Evolutionary conservation across 53 echinoderm and acorn worm species (phyloP), one percentile per base, ranked within the genome.

Genomic region (Holothuria leucospilota): DNA sequence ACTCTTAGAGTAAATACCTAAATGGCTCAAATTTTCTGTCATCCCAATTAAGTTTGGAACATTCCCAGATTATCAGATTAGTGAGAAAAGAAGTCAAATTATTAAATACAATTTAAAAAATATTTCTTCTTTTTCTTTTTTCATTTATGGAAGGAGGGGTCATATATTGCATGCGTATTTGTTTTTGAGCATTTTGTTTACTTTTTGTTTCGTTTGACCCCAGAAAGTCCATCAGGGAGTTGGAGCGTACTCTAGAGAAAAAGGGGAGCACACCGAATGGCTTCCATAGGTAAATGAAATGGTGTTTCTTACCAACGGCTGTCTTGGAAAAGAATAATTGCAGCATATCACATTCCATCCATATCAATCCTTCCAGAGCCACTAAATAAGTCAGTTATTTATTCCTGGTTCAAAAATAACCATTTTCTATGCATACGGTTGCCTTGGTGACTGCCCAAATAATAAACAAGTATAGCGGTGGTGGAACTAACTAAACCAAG

Each of bases 171-270:
- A 56, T 56, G 30, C 11, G 38, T 21, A 6, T 34, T 13, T 71
- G 38, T 39, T 71, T 41, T 71, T 71, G 71, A 71, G 39, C 71
- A 71, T 71, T 71, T 75, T 75, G 75, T 75, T 52, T 49, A 24
- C 21, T 81, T 81, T 81, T 81, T 81, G 60, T 81, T 81, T 81
- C 59, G 81, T 81, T 62, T 81, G 62, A 86, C 72, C 82, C 86
- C 82, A 90, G 90, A 90, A 86, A 90, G 80, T 81, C 90, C 81
- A 68, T 90, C 80, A 90, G 51, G 68, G 85, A 86, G 49, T 86
- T 90, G 81, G 68, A 81, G 81, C 13, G 81, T 18, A 81, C 60
- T 29, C 38, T 81, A 62, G 81, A 81, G 81, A 62, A 38, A 61
- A 81, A 81, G 40, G 81, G 52, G 75, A 75, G 75, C 75, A 51